Evolutionary conservation across 2,113 vertebrate genomes (phyloP).

Genomic region (Odocoileus hemionus): DNA sequence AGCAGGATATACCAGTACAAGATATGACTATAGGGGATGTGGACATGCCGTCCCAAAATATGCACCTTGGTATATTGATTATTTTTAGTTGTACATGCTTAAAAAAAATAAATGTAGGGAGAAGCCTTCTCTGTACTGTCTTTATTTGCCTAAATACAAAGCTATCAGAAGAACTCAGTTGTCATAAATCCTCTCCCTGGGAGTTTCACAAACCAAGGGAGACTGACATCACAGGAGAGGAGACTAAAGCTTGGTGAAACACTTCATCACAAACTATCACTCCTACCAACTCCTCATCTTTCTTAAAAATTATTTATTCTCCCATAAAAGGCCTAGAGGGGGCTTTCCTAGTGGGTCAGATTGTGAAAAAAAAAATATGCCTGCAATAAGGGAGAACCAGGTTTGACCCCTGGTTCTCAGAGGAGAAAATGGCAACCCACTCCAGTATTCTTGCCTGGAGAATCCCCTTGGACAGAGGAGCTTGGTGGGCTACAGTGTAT

Average conservation of each 20-base stretch:
- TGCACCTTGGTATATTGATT: background rate
- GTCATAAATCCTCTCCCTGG: background rate
- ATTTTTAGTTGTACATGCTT: background rate
- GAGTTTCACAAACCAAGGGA: background rate
- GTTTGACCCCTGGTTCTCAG: background rate
- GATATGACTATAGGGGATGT: background rate
- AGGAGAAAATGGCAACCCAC: background rate
- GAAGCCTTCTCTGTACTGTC: background rate
- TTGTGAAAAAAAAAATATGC: background rate
- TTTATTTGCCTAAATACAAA: background rate
- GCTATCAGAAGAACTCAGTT: background rate
- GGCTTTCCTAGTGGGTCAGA: background rate
- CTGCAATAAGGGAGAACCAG: background rate
- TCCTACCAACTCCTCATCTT: background rate
- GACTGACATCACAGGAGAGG: background rate
- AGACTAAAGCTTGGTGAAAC: background rate
- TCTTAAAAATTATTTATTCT: background rate
- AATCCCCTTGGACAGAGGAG: background rate
- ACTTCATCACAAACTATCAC: background rate
- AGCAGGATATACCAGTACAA: background rate
- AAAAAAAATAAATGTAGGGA: background rate
- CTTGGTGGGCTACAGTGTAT: background rate
- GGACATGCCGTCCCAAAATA: background rate
- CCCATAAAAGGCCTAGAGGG: background rate
- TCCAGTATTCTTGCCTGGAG: background rate